Conservation (phyloP, 2,113 vertebrate genomes). For the Martes martes region DNA sequence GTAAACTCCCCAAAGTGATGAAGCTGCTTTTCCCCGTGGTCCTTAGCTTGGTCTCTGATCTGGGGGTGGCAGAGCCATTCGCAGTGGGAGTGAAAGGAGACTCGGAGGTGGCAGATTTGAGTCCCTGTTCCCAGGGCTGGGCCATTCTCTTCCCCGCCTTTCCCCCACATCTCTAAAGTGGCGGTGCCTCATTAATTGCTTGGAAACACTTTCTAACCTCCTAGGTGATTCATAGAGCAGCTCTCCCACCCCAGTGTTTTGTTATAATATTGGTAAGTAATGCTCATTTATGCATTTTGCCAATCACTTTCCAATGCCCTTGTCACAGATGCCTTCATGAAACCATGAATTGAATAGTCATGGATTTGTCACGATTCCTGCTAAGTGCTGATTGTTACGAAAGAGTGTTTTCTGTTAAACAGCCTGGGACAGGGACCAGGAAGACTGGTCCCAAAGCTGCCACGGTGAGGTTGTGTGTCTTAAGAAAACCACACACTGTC, state of each 20-base stretch:
- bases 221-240: not conserved
- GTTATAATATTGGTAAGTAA: not conserved
- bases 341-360: not conserved
- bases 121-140: not conserved
- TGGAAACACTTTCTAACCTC: not conserved
- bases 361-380: not conserved
- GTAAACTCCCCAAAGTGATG: not conserved
- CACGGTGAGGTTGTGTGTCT: not conserved
- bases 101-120: not conserved
- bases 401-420: not conserved
- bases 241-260: not conserved
- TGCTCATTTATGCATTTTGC: no score
- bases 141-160: not conserved
- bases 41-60: not conserved
- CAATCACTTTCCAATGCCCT: not conserved
- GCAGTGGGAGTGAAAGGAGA: not conserved
- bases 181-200: not conserved
- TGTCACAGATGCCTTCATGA: not conserved
- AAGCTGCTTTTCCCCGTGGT: no score
- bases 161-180: not conserved
- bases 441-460: not conserved
- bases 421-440: not conserved
- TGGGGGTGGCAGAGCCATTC: rapidly evolving
- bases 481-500: not conserved
- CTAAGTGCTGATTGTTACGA: not conserved